Conservation (phyloP, 2,113 vertebrate species). For the Hucho hucho region DNA sequence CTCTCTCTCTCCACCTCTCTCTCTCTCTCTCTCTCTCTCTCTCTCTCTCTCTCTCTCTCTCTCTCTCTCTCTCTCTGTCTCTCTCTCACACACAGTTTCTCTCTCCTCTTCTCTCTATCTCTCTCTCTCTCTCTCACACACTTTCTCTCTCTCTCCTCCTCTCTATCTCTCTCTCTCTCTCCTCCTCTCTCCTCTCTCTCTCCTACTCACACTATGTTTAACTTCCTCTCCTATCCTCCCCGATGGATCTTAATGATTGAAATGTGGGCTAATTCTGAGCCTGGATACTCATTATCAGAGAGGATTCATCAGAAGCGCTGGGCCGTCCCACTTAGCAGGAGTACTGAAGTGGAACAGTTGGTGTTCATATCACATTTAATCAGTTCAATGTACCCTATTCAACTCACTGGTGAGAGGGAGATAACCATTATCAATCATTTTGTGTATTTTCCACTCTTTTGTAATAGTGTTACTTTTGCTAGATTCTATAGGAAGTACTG, state of each 20-base stretch:
- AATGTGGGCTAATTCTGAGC: conserved; percentile 43
- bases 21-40: too few relatives aligned
- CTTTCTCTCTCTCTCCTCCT: neutral
- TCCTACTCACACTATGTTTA: neutral
- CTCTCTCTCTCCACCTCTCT: too few relatives aligned
- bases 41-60: too few relatives aligned
- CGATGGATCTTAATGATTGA: conserved; percentile 34
- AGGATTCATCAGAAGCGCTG: conserved; percentile 34
- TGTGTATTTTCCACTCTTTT: neutral
- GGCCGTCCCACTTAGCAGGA: conserved; percentile 35
- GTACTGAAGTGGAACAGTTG: conserved; percentile 32
- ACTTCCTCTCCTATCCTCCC: neutral
- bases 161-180: conserved; percentile 7
- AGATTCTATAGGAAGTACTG: neutral
- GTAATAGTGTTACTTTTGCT: neutral
- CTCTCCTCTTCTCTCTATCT: neutral
- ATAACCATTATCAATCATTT: conserved; percentile 4
- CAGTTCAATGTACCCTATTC: conserved; percentile 23
- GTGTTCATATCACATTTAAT: conserved; percentile 33
- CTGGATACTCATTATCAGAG: conserved; percentile 37
- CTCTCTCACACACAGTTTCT: neutral
- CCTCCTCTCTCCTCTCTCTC: neutral
- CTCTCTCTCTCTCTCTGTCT: too few relatives aligned
- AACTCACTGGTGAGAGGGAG: conserved; percentile 16
- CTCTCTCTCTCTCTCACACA: neutral